Evolutionary conservation across 1,140 invertebrate genomes (phyloP), one percentile per base, ranked within the genome.

Genomic region (Calephelis virginiensis): DNA sequence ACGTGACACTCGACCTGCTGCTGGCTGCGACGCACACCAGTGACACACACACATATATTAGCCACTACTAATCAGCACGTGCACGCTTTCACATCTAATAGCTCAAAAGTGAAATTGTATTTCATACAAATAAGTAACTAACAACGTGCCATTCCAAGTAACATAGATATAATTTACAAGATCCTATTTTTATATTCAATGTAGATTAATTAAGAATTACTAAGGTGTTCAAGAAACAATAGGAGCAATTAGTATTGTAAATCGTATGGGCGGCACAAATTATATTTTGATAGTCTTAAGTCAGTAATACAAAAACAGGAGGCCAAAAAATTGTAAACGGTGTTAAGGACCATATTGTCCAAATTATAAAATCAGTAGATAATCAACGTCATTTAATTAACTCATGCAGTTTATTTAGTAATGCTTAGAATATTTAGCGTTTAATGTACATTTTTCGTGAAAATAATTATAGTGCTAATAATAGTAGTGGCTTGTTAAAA

Each of bases 1-100:
- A 93, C 65, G 93, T 93, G 87, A 92, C 83, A 80, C 89, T 91
- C 82, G 89, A 92, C 77, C 87, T 92, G 87, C 93, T 93, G 92
- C 92, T 92, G 79, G 93, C 94, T 94, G 92, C 90, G 92, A 79
- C 74, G 78, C 76, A 85, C 82, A 91, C 70, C 86, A 91, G 83
- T 85, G 82, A 86, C 86, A 90, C 81, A 83, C 77, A 86, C 76
- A 86, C 78, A 82, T 71, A 83, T 77, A 89, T 89, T 89, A 91
- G 85, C 86, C 82, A 87, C 85, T 83, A 85, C 76, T 76, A 82
- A 73, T 68, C 69, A 82, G 74, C 77, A 78, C 75, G 68, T 74
- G 65, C 69, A 71, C 78, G 78, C 72, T 71, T 71, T 63, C 28
- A 59, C 28, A 59, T 59, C 40, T 43, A 59, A 40, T 37, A 38